Evolutionary conservation across 2,888 invertebrate genomes (phyloP).

Genomic region (Papilio gigon): DNA sequence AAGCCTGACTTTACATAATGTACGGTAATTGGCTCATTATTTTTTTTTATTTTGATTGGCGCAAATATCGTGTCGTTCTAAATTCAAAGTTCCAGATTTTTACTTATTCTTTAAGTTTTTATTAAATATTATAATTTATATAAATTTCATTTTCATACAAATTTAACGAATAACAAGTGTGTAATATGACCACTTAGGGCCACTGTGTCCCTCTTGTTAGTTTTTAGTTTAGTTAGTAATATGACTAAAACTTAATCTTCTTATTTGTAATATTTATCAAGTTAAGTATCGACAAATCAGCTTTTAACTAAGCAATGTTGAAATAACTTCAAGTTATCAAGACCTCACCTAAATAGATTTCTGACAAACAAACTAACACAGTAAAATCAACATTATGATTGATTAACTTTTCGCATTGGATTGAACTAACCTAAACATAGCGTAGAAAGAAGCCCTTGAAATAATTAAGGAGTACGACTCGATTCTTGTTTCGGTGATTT

Average conservation of each 20-base stretch:
- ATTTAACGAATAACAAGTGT: too few relatives aligned
- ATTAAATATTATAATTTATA: not conserved
- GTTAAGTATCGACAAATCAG: too few relatives aligned
- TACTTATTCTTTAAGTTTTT: not conserved
- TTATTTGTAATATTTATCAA: too few relatives aligned
- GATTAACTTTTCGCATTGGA: constrained; percentile 62
- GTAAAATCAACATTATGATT: constrained; percentile 51
- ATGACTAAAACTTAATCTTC: too few relatives aligned
- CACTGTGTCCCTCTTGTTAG: too few relatives aligned
- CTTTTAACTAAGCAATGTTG: too few relatives aligned
- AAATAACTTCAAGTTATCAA: too few relatives aligned
- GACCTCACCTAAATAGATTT: not conserved
- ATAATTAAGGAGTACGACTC: constrained; percentile 56
- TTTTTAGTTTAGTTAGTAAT: too few relatives aligned
- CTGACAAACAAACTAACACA: constrained; percentile 10
- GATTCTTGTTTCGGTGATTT: constrained; percentile 30
- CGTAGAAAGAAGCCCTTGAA: constrained; percentile 59
- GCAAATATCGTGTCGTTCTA: not conserved
- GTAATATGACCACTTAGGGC: too few relatives aligned
- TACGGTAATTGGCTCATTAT: constrained; percentile 32
- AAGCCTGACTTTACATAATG: constrained; percentile 34
- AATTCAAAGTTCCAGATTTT: not conserved
- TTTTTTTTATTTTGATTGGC: constrained; percentile 29
- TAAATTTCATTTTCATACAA: too few relatives aligned
- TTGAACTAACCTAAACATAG: constrained; percentile 56